Evolutionary conservation across 2,797 vertebrate species (phyloP).

Genomic region (Pipistrellus kuhlii): DNA sequence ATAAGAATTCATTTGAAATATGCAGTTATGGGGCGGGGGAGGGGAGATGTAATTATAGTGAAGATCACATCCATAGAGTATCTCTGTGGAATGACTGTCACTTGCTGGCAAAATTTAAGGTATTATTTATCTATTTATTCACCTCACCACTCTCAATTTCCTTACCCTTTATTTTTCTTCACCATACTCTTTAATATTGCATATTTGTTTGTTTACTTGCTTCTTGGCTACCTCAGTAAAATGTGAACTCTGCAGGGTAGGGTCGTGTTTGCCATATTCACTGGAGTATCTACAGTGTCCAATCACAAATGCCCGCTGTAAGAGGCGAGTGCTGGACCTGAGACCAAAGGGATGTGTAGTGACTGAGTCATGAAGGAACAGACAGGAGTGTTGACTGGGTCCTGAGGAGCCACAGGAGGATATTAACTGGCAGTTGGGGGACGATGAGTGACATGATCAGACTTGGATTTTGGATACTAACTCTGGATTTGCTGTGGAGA

Average conservation of each 20-base stretch:
- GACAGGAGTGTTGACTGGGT: neutral
- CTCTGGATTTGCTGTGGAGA: neutral
- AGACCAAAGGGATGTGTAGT: neutral
- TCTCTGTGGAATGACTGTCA: neutral
- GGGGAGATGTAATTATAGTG: neutral
- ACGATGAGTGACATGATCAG: neutral
- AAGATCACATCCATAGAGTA: neutral
- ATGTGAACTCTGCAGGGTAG: neutral
- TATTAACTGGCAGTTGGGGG: neutral
- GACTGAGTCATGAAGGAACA: neutral
- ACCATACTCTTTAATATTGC: neutral
- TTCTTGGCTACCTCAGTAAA: neutral
- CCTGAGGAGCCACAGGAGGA: neutral
- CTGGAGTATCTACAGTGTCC: neutral
- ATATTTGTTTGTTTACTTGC: neutral
- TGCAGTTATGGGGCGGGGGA: neutral
- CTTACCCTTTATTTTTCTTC: neutral
- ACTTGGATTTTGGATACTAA: neutral
- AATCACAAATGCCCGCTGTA: neutral
- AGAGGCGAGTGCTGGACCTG: neutral
- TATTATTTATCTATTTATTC: neutral
- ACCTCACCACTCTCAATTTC: neutral
- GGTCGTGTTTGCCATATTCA: neutral
- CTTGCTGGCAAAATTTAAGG: neutral
- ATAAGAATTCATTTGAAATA: slow-evolving; percentile 49